Base-by-base conservation (phyloP, 2,113 vertebrate species). In the Phylloscopus whistleri region DNA sequence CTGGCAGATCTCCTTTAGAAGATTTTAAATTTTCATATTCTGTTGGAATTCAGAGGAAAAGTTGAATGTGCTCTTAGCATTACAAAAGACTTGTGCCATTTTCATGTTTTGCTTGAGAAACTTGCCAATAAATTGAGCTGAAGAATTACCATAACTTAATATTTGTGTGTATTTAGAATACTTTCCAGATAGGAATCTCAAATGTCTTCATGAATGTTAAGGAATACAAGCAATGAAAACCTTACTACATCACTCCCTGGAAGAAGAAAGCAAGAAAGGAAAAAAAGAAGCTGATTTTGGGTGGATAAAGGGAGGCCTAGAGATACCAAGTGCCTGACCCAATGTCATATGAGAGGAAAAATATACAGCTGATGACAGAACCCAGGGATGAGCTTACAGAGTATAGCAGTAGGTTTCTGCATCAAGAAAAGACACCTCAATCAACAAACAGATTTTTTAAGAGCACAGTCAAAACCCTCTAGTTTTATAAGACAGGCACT, bases 141-240 rank as follows among this genome's bases (percentile, higher is more conserved):
- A 91, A 72, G 49, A 87, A 91, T 84, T 87, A 59, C 31, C 87
- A 68, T 75, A 84, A 76, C 70, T 78, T 89, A 91, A 88, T 95
- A 91, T 87, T 94, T 82, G 68, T 68, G 13, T 80, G 23, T 46
- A 81, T 76, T 89, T 83, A 77, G 59, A 88, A 77, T 59, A 48
- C 17, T 90, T 95, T 89, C 24, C 55, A 74, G 72, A 35, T 37
- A 77, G 16, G 5, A 35, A 87, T 77, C 63, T 88, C 63, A 80
- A 80, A 74, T 69, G 56, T 27, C 48, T 83, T 85, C 27, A 37
- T 70, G 64, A 90, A 67, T 52, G 15, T 62, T 83, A 83, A 39
- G 63, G 48, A 93, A 77, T 56, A 55, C 19, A 77, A 80, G 33
- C 46, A 85, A 35, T 30, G 39, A 66, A 94, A 90, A 66, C 17